These are phyloP conservation scores for Sycophila sp. DNA, from an alignment of 1,140 invertebrate genomes.

Conservation along the genomic window DNA sequence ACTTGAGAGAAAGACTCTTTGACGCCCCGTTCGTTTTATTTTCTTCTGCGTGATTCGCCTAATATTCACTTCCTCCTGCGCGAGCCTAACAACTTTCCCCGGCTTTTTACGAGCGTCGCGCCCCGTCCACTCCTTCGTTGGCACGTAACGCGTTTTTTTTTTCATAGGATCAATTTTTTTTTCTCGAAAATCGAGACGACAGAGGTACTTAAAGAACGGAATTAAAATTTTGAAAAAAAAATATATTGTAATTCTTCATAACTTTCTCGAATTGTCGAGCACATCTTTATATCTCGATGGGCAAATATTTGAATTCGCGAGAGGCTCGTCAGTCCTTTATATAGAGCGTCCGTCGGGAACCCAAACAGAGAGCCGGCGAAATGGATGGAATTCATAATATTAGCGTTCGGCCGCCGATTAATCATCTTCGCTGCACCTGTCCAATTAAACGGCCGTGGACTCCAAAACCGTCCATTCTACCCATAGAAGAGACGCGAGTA, in stretches of 20 bases:
- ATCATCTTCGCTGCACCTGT: background rate
- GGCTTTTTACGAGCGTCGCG: background rate
- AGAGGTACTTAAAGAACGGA: too few relatives aligned
- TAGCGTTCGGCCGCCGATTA: background rate
- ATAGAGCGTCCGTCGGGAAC: too few relatives aligned
- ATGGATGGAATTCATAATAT: background rate
- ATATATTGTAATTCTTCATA: too few relatives aligned
- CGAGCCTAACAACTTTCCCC: background rate
- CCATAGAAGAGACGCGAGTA: too few relatives aligned
- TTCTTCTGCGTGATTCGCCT: background rate
- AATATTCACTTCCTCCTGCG: slow-evolving; percentile 25
- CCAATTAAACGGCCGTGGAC: too few relatives aligned
- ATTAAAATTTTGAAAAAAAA: too few relatives aligned
- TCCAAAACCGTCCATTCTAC: too few relatives aligned
- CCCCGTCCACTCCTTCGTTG: too few relatives aligned
- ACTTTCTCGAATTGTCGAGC: background rate
- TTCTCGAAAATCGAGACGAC: background rate
- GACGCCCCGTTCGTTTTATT: slow-evolving; percentile 9
- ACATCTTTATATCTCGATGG: background rate
- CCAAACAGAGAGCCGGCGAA: too few relatives aligned
- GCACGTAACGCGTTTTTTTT: background rate
- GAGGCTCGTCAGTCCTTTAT: background rate
- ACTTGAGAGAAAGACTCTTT: background rate
- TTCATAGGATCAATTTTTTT: background rate
- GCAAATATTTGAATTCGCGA: background rate